Conservation (phyloP, 2,797 vertebrate genomes). For the Miichthys miiuy region DNA sequence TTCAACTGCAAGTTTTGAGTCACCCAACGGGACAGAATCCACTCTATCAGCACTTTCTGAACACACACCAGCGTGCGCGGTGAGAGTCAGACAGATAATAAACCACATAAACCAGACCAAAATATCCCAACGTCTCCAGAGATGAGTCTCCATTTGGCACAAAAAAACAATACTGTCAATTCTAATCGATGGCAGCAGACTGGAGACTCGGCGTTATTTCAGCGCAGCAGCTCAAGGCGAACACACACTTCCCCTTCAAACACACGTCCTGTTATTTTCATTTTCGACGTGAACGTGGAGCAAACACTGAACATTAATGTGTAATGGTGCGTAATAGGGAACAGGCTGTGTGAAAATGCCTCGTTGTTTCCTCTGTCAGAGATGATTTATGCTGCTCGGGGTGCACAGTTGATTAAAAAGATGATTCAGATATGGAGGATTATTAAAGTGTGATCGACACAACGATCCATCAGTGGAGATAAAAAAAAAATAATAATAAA, state of each 20-base stretch:
- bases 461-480: constrained; percentile 1
- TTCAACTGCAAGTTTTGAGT: neutral
- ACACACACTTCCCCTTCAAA: neutral
- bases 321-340: constrained; percentile 45
- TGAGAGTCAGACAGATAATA: neutral
- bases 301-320: constrained; percentile 16
- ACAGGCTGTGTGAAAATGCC: neutral
- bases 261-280: neutral
- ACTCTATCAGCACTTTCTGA: constrained; percentile 5
- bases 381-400: constrained; percentile 19
- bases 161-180: constrained; percentile 7
- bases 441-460: constrained; percentile 20
- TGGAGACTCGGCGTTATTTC: constrained; percentile 33
- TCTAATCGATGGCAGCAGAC: constrained; percentile 32
- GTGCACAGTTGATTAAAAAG: constrained; percentile 1
- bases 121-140: neutral
- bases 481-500: neutral
- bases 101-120: neutral
- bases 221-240: constrained; percentile 15
- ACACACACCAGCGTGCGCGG: neutral
- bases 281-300: constrained; percentile 13
- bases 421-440: constrained; percentile 18
- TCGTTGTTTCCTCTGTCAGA: constrained; percentile 4
- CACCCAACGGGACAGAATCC: neutral
- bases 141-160: constrained; percentile 29